Evolutionary conservation across 2,888 invertebrate species (phyloP).

Genomic region (Phyllotreta striolata): DNA sequence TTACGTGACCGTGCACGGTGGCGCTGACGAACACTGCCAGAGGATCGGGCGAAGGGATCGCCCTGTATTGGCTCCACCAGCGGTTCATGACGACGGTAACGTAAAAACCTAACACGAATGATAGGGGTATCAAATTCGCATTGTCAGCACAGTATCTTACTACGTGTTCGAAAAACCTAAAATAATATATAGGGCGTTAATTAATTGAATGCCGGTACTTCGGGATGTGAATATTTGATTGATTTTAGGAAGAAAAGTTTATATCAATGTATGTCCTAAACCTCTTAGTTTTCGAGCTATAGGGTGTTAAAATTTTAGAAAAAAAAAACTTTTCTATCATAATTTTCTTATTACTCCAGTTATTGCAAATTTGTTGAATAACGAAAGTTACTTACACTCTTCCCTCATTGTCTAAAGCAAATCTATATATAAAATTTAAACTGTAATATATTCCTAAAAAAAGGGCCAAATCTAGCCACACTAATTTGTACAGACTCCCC

Average conservation of each 20-base stretch:
- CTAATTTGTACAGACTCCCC: conserved; percentile 93
- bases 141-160: conserved; percentile 87
- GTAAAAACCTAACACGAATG: conserved; percentile 94
- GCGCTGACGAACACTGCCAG: conserved; percentile 87
- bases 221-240: too few species aligned
- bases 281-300: too few species aligned
- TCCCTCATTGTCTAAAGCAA: conserved; percentile 71
- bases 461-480: conserved; percentile 87
- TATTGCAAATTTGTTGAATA: not conserved
- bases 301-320: too few species aligned
- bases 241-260: too few species aligned
- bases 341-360: too few species aligned
- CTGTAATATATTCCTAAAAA: conserved; percentile 82
- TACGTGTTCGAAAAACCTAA: conserved; percentile 81
- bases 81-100: conserved; percentile 91
- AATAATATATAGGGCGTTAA: conserved; percentile 42
- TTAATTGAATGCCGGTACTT: too few species aligned
- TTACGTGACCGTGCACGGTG: conserved; percentile 80
- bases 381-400: conserved; percentile 68
- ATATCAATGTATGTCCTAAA: too few species aligned
- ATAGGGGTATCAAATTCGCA: conserved; percentile 87
- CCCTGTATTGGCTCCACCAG: conserved; percentile 89
- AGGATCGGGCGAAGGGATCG: conserved; percentile 87
- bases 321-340: too few species aligned
- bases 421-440: conserved; percentile 80